Percentiles rank a stretch among this genome's conserved stretches.
Conservation (phyloP, 2,888 invertebrate species). For the Acanthosoma haemorrhoidale region DNA sequence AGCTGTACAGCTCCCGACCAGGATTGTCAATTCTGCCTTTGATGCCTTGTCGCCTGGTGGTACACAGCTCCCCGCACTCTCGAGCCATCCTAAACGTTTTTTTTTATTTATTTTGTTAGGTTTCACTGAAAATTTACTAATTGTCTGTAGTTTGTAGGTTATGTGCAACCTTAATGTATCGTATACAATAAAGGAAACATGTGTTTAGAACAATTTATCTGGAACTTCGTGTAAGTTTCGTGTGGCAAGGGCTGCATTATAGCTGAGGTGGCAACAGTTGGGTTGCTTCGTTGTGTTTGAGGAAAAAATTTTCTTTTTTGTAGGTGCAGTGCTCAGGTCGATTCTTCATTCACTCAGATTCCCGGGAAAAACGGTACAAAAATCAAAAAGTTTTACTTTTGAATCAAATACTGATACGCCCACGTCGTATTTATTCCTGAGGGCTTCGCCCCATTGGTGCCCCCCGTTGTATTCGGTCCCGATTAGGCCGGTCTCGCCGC, state of each 20-base stretch:
- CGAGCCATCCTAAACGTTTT: background rate
- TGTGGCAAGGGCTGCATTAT: too few relatives aligned
- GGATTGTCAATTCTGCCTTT: slow-evolving; percentile 16
- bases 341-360: too few relatives aligned
- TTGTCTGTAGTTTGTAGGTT: background rate
- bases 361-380: too few relatives aligned
- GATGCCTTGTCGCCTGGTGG: background rate
- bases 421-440: too few relatives aligned
- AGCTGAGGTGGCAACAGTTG: too few relatives aligned
- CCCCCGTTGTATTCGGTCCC: background rate
- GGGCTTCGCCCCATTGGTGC: background rate
- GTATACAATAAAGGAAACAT: background rate
- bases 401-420: too few relatives aligned
- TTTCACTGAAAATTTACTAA: background rate
- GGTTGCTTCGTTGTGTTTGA: too few relatives aligned
- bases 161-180: background rate
- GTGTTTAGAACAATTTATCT: too few relatives aligned
- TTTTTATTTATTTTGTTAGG: background rate
- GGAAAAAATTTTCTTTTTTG: too few relatives aligned
- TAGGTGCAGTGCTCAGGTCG: too few relatives aligned
- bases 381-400: too few relatives aligned
- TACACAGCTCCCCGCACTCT: background rate
- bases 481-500: background rate
- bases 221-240: too few relatives aligned
- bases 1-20: background rate